These are phyloP conservation scores for Oophaga pumilio DNA, from an alignment of 2,113 vertebrate genomes.

Conservation along the genomic window DNA sequence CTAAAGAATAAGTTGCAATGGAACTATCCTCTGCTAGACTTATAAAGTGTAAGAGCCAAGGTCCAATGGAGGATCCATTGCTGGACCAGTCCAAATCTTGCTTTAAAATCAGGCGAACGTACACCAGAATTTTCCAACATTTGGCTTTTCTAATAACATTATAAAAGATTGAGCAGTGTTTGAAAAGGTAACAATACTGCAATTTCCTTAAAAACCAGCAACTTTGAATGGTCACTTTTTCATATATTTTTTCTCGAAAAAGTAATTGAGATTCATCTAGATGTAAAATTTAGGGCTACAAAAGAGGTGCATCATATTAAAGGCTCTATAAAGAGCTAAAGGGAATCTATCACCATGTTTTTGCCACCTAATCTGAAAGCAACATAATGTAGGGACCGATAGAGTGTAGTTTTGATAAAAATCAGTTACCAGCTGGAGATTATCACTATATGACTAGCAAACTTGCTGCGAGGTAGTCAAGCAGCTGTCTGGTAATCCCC, in stretches of 20 bases:
- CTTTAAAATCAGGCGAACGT: not conserved
- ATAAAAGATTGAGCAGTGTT: not conserved
- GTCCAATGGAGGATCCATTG: not conserved
- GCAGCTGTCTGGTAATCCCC: too few species aligned
- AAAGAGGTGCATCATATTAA: not conserved
- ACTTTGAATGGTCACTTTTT: not conserved
- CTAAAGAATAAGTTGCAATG: too few species aligned
- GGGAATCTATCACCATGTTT: too few species aligned
- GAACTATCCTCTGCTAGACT: not conserved
- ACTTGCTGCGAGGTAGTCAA: too few species aligned
- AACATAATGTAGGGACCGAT: too few species aligned
- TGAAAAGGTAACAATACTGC: not conserved
- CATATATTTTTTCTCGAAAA: not conserved
- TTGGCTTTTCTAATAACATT: conserved; percentile 3
- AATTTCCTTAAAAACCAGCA: not conserved
- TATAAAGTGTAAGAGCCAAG: not conserved
- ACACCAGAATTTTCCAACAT: not conserved
- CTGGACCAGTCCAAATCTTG: not conserved
- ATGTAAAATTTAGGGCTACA: not conserved
- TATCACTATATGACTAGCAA: too few species aligned
- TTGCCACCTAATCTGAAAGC: too few species aligned
- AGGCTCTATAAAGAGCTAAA: not conserved
- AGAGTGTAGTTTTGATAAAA: too few species aligned
- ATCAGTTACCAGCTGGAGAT: too few species aligned
- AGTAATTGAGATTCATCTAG: not conserved